Evolutionary conservation across 2,888 invertebrate genomes (phyloP), one percentile per base, ranked within the genome.

Genomic region (Himalopsyche tibetana): DNA sequence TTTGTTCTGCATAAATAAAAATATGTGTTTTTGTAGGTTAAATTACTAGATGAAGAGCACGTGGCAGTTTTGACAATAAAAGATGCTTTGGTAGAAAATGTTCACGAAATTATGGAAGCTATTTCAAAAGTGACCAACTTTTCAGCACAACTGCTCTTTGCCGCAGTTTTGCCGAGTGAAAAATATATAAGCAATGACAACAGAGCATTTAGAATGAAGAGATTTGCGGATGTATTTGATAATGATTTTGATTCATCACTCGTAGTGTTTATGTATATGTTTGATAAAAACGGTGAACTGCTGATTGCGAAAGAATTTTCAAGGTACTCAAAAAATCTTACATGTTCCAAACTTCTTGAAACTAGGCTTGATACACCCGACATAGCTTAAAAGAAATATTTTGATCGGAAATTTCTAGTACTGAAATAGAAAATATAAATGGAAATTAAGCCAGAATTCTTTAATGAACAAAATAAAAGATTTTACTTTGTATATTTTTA

Each of bases 11-110:
- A 74, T 36, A n/a, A 19, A 3, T 15, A 74, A 45, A 80, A 15
- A 15, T 51, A 15, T 51, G 45, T 85, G 45, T 89, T 85, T 89
- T 92, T 92, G 85, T 90, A 94, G 94, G 92, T 94, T 45, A 92
- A 92, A 90, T 89, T 93, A 55, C 89, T 94, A 88, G 90, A 92
- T 82, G 89, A 90, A 63, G 90, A 90, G 85, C 91, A 93, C 88
- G 92, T 94, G 87, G 91, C 91, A 3, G 92, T 94, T 8, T 88
- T 94, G 19, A 92, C 92, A 28, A 89, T 93, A 38, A 90, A 89
- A 89, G 90, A 92, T 89, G 91, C 91, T 82, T 92, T 93, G 89
- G 89, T 93, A 87, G 92, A 93, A 88, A 91, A 93, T 85, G 91
- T 93, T 89, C 88, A 87, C 42, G 84, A 87, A 82, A 90, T 93